phyloP scores from a whole-genome alignment of 2,113 vertebrate genomes.

The Upupa epops region DNA sequence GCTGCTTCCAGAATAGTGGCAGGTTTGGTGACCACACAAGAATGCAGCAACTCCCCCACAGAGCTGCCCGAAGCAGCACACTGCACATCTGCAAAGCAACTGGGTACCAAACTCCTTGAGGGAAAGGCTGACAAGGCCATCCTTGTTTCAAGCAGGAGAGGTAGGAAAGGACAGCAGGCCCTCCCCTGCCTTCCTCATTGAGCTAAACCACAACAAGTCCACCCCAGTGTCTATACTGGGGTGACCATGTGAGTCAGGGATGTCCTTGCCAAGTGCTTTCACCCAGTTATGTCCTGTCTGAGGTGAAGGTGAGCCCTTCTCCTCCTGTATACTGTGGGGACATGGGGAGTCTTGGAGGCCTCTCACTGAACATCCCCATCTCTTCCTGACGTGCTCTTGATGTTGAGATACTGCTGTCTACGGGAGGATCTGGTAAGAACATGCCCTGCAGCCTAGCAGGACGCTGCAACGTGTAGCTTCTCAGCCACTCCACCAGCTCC shows the following conservation, averaged over 20 bases:
- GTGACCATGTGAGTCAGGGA: background rate
- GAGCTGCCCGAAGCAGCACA: accelerated
- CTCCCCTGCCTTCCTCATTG: background rate
- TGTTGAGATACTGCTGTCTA: background rate
- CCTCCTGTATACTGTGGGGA: background rate
- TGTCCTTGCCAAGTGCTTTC: background rate
- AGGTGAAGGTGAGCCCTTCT: background rate
- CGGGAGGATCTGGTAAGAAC: background rate
- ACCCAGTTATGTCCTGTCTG: accelerated
- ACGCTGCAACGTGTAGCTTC: background rate
- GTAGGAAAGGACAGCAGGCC: background rate
- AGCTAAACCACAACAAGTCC: background rate
- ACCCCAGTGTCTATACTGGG: background rate
- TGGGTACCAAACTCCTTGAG: background rate
- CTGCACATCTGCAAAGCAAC: background rate
- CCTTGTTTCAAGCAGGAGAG: background rate
- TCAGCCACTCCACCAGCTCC: background rate
- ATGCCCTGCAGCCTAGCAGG: background rate
- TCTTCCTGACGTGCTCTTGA: background rate
- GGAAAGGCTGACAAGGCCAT: background rate
- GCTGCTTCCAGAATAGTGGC: accelerated
- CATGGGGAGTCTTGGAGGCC: background rate
- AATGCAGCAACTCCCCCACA: background rate
- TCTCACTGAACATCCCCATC: background rate
- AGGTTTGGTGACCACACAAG: background rate